phyloP scores from a whole-genome alignment of 2,888 invertebrate genomes.

The Didymodactylos carnosus region DNA sequence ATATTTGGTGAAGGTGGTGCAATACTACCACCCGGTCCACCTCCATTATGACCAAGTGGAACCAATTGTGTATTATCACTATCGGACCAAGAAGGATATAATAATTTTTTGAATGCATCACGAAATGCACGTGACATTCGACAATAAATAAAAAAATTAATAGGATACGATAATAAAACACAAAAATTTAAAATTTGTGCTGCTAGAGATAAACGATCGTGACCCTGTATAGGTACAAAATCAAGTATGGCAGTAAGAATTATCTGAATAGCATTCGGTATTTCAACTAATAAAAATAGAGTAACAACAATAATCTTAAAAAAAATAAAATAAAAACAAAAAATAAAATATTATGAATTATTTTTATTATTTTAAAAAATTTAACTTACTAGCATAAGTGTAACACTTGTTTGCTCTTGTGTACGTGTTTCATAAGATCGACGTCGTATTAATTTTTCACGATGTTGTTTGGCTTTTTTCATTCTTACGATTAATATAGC shows the following conservation, averaged over 20 bases:
- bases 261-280: neutral
- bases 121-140: constrained; percentile 2
- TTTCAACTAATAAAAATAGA: neutral
- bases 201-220: neutral
- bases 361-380: neutral
- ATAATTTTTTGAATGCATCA: neutral
- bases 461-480: neutral
- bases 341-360: neutral
- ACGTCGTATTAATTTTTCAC: neutral
- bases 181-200: neutral
- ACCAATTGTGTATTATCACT: no score
- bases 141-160: constrained; percentile 6
- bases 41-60: no score
- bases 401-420: neutral
- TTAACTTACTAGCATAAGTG: neutral
- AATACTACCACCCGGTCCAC: no score
- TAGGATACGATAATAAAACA: neutral
- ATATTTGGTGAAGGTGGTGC: no score
- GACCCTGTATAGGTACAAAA: neutral
- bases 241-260: neutral
- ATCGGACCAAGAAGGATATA: neutral
- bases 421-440: neutral
- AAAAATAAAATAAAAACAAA: neutral
- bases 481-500: neutral
- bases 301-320: neutral